A percentile compares a stretch with the other conserved stretches of the same genome.
Evolutionary conservation across 2,797 vertebrate species (phyloP).

Genomic region (Eulemur coronatus): DNA sequence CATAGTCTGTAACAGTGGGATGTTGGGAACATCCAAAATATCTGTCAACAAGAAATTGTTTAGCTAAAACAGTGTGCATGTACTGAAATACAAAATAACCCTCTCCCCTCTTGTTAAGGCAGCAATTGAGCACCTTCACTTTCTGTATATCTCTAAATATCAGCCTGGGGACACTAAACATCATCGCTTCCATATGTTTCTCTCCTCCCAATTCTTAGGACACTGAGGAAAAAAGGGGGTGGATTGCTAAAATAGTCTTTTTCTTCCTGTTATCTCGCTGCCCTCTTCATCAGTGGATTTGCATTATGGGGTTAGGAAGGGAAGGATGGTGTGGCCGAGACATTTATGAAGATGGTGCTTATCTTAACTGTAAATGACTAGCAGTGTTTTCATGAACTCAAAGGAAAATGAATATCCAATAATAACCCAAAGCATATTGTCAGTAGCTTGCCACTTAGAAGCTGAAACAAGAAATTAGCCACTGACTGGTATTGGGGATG

Average conservation of each 20-base stretch:
- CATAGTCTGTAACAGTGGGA: background rate
- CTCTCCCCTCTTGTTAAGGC: background rate
- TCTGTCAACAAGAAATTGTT: background rate
- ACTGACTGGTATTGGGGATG: background rate
- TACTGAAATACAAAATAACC: background rate
- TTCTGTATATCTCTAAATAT: background rate
- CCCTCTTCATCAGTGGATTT: background rate
- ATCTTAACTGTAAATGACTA: background rate
- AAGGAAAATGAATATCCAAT: background rate
- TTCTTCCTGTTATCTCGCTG: background rate
- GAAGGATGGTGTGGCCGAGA: background rate
- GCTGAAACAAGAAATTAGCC: background rate
- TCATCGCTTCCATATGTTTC: background rate
- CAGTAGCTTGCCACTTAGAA: background rate
- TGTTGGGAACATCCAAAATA: background rate
- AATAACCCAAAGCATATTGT: background rate
- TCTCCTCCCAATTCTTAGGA: slow-evolving; percentile 17
- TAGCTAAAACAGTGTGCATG: background rate
- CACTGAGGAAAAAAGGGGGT: background rate
- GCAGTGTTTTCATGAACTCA: background rate
- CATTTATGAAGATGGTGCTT: background rate
- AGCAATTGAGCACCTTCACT: background rate
- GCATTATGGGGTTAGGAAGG: background rate
- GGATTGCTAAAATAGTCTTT: background rate
- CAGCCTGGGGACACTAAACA: background rate